Percentiles rank a stretch among this genome's conserved stretches.
These are phyloP conservation scores for Vicugna pacos DNA, from an alignment of 2,113 vertebrate species.

Conservation along the genomic window DNA sequence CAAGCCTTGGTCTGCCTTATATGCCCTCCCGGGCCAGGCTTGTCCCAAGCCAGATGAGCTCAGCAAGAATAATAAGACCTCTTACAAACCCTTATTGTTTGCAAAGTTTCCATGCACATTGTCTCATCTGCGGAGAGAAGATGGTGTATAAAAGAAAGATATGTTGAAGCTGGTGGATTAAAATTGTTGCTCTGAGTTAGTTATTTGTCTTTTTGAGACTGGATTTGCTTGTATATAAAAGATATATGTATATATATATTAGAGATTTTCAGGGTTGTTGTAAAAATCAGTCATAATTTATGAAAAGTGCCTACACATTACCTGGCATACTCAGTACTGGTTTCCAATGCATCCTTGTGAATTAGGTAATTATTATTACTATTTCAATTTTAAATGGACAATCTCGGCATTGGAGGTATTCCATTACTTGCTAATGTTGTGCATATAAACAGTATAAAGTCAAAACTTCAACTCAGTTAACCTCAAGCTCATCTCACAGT, in stretches of 20 bases:
- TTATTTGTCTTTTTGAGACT: neutral
- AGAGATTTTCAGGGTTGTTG: neutral
- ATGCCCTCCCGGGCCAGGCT: neutral
- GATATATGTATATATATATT: neutral
- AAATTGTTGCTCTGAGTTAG: neutral
- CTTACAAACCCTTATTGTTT: neutral
- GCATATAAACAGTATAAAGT: neutral
- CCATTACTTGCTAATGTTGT: neutral
- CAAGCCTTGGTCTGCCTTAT: neutral
- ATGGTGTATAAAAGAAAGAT: neutral
- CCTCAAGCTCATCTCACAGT: neutral
- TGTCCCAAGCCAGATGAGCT: neutral
- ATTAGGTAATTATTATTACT: neutral
- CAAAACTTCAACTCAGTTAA: neutral
- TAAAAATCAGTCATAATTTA: slow-evolving; percentile 5
- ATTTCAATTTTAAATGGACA: neutral
- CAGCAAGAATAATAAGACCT: neutral
- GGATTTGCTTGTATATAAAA: neutral
- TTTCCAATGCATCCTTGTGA: neutral
- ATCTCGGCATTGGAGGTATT: neutral
- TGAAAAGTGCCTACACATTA: neutral
- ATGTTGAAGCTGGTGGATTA: neutral
- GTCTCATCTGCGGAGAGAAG: neutral
- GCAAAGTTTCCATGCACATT: neutral
- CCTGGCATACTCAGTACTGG: neutral